Conservation (phyloP, 2,113 vertebrate species). For the Anseranas semipalmata region DNA sequence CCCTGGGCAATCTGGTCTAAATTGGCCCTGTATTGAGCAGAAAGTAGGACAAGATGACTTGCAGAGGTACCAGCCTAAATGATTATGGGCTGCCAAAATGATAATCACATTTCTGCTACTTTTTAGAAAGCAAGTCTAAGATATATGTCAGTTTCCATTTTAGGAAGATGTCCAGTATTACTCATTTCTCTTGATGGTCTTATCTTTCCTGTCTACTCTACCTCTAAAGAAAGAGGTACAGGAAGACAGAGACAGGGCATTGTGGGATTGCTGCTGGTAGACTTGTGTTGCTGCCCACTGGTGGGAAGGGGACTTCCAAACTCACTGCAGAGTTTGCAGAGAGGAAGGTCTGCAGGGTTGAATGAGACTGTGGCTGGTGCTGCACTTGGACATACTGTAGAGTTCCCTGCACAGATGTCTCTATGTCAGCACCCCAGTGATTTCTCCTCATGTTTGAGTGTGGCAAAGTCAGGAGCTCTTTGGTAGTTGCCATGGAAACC, state of each 20-base stretch:
- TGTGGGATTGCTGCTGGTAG: not conserved
- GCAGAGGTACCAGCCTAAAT: not conserved
- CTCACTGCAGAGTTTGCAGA: not conserved
- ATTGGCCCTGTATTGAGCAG: not conserved
- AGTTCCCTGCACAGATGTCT: not conserved
- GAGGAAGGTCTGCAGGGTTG: not conserved
- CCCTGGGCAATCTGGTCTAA: not conserved
- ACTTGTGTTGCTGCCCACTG: not conserved
- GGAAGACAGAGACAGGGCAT: not conserved
- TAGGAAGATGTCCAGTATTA: not conserved
- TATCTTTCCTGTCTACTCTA: not conserved
- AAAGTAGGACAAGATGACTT: not conserved
- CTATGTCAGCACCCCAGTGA: not conserved
- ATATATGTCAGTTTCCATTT: not conserved
- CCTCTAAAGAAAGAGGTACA: not conserved
- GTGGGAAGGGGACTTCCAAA: not conserved
- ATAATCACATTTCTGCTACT: not conserved
- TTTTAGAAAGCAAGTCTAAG: not conserved
- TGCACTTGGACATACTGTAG: fast-evolving
- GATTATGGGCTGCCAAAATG: not conserved
- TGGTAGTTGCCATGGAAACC: not conserved
- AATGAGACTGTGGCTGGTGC: not conserved
- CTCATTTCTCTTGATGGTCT: not conserved
- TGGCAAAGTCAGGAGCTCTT: not conserved
- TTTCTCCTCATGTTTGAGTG: not conserved